Percentiles rank a stretch among this genome's conserved stretches.
Conservation (phyloP, 2,113 vertebrate genomes). For the Bufo bufo region DNA sequence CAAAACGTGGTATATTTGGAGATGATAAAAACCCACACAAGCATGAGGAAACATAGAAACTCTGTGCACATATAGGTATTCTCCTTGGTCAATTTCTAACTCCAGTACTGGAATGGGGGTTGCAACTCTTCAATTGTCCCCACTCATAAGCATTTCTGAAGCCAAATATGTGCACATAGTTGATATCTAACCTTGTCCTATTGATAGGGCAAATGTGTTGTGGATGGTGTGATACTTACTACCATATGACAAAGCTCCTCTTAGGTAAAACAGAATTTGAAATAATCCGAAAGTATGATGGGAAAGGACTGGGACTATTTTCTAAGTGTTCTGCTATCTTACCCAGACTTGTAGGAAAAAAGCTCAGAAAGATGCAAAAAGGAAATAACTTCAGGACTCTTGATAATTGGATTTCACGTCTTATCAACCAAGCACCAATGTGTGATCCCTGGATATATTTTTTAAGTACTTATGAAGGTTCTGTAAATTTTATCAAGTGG, state of each 20-base stretch:
- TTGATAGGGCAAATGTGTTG: too few relatives aligned
- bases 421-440: conserved; percentile 1
- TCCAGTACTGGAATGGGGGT: background rate
- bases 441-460: conserved; percentile 14
- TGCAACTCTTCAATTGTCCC: background rate
- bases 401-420: conserved; percentile 42
- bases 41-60: background rate
- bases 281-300: background rate
- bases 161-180: background rate
- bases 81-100: background rate
- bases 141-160: background rate
- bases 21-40: background rate
- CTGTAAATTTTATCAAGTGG: background rate
- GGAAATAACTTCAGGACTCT: conserved; percentile 16
- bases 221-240: background rate
- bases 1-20: too few relatives aligned
- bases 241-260: background rate
- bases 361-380: conserved; percentile 14
- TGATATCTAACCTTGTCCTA: background rate
- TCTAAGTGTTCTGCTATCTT: background rate
- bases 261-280: background rate
- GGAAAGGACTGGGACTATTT: background rate
- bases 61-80: background rate
- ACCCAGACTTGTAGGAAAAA: background rate
- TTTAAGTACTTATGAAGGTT: conserved; percentile 2